Conservation (phyloP, 1,140 invertebrate genomes). For the Pseudomyrmex sp. region DNA sequence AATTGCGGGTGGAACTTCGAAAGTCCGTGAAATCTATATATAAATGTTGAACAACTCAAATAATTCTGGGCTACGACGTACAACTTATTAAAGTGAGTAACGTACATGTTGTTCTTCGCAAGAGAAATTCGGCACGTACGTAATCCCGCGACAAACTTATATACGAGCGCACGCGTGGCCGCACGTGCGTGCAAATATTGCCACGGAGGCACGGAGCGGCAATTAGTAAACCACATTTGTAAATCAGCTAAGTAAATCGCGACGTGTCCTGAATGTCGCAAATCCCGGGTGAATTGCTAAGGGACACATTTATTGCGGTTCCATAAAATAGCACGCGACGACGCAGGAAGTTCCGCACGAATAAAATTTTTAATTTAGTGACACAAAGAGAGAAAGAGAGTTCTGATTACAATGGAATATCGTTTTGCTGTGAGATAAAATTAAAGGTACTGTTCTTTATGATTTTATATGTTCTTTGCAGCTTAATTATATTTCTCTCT, state of each 20-base stretch:
- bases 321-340: slow-evolving; percentile 13
- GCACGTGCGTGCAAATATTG: slow-evolving; percentile 60
- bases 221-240: slow-evolving; percentile 53
- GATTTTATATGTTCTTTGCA: background rate
- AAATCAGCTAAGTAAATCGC: slow-evolving; percentile 55
- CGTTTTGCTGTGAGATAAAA: background rate
- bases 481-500: slow-evolving; percentile 20
- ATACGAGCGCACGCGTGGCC: slow-evolving; percentile 6
- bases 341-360: slow-evolving; percentile 16
- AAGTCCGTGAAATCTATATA: background rate
- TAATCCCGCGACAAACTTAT: slow-evolving; percentile 16
- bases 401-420: background rate
- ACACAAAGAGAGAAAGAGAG: background rate
- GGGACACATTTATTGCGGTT: slow-evolving; percentile 20
- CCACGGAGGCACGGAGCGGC: slow-evolving; percentile 39
- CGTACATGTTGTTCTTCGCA: background rate
- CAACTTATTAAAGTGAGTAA: background rate
- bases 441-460: background rate
- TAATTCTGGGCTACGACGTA: background rate
- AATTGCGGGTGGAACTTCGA: background rate
- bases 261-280: slow-evolving; percentile 32
- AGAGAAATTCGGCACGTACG: slow-evolving; percentile 45
- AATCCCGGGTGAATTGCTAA: slow-evolving; percentile 24
- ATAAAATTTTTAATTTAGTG: slow-evolving; percentile 17
- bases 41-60: background rate